A percentile compares a stretch with the other conserved stretches of the same genome.
Conservation (phyloP, 2,113 vertebrate species). For the Corythornis cristatus region DNA sequence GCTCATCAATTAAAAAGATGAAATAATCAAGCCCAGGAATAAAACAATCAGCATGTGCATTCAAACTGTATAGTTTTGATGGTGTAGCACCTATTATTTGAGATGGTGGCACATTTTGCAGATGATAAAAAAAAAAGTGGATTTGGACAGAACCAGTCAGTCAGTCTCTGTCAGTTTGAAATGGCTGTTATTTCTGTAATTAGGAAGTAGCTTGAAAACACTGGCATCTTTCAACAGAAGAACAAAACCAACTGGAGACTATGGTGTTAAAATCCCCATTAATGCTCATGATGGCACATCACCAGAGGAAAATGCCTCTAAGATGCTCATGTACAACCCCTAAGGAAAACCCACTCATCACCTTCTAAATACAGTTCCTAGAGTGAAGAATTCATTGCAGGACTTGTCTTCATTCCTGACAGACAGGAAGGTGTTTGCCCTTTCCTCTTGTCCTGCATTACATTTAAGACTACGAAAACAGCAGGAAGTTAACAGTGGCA, state of each 20-base stretch:
- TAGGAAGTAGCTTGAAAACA: neutral
- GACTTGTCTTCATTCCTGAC: neutral
- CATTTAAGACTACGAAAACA: neutral
- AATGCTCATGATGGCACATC: neutral
- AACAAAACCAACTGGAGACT: neutral
- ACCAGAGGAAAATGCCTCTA: neutral
- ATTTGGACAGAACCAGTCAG: too few species aligned
- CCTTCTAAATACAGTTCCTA: neutral
- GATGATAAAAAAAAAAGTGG: neutral
- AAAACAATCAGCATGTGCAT: neutral
- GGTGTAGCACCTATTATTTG: neutral
- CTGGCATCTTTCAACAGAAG: neutral
- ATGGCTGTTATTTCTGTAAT: fast-evolving
- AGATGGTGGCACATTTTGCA: neutral
- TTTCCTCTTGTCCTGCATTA: neutral
- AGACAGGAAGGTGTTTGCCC: neutral
- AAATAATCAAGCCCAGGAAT: neutral
- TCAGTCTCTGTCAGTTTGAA: neutral
- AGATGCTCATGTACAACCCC: neutral
- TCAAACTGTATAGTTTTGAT: neutral
- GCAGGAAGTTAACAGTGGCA: neutral
- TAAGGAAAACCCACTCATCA: neutral
- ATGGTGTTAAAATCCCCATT: neutral
- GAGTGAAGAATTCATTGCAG: neutral
- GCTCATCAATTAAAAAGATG: neutral